Evolutionary conservation across 2,888 invertebrate genomes (phyloP).

Genomic region (Ligdia adustata): DNA sequence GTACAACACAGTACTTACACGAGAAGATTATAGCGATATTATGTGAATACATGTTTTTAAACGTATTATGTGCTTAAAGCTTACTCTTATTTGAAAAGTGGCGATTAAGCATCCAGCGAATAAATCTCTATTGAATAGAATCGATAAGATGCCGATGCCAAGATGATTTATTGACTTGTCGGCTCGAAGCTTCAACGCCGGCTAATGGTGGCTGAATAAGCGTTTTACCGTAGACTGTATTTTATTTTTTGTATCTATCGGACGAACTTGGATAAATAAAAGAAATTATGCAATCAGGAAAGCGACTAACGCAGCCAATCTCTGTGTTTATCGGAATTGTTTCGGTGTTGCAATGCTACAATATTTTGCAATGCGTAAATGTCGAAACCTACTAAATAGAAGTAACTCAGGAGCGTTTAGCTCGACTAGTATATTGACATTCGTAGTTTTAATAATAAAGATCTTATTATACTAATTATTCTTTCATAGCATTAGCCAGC

Average conservation of each 20-base stretch:
- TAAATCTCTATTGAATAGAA: slow-evolving; percentile 74
- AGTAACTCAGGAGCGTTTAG: too few species aligned
- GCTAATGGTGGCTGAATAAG: slow-evolving; percentile 56
- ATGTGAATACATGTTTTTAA: slow-evolving; percentile 34
- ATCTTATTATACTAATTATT: too few species aligned
- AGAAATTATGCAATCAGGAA: slow-evolving; percentile 52
- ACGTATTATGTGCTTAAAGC: slow-evolving; percentile 53
- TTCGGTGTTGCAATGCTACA: background rate
- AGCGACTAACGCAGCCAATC: slow-evolving; percentile 39
- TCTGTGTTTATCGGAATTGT: slow-evolving; percentile 38
- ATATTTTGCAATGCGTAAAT: background rate
- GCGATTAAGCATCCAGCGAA: slow-evolving; percentile 55
- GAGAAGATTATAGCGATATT: slow-evolving; percentile 42
- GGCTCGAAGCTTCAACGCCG: slow-evolving; percentile 45
- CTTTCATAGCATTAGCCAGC: too few species aligned
- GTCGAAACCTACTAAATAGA: too few species aligned
- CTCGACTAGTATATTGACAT: too few species aligned
- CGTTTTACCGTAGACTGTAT: slow-evolving; percentile 44
- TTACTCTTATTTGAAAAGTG: slow-evolving; percentile 59
- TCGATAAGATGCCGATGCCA: slow-evolving; percentile 69
- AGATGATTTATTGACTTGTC: slow-evolving; percentile 78
- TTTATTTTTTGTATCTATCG: slow-evolving; percentile 50
- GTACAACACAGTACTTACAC: slow-evolving; percentile 24
- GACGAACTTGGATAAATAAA: slow-evolving; percentile 49
- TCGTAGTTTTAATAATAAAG: too few species aligned